Conservation (phyloP, 2,797 vertebrate species). For the Falco columbarius region DNA sequence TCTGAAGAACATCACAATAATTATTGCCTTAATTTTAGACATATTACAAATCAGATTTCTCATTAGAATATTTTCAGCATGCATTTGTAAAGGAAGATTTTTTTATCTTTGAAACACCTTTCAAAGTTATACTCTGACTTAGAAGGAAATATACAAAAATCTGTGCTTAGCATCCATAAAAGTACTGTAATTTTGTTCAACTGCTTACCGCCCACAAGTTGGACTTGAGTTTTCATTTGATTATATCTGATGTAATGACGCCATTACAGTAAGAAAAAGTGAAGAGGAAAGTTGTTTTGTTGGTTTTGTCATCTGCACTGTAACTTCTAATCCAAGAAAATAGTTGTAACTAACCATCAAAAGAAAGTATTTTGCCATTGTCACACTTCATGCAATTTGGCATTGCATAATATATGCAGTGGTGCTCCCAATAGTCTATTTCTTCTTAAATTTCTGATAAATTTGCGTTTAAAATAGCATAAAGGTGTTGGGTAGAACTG, state of each 20-base stretch:
- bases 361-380: neutral
- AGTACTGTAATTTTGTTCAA: constrained; percentile 59
- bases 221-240: neutral
- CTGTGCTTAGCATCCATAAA: constrained; percentile 24
- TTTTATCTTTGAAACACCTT: constrained; percentile 23
- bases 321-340: constrained; percentile 48
- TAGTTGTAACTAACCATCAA: neutral
- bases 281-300: neutral
- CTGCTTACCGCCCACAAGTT: neutral
- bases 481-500: neutral
- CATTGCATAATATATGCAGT: neutral
- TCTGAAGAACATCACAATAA: neutral
- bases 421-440: neutral
- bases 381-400: neutral
- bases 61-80: constrained; percentile 29
- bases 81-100: neutral
- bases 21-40: constrained; percentile 12
- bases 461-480: neutral
- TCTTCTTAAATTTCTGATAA: neutral
- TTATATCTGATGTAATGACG: constrained; percentile 24
- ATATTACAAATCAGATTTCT: constrained; percentile 6
- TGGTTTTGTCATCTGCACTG: constrained; percentile 26
- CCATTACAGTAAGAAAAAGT: constrained; percentile 8
- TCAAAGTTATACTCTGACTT: constrained; percentile 34
- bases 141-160: constrained; percentile 51